Conservation (phyloP, 1,140 invertebrate genomes). For the Rhagoletis zephyria region DNA sequence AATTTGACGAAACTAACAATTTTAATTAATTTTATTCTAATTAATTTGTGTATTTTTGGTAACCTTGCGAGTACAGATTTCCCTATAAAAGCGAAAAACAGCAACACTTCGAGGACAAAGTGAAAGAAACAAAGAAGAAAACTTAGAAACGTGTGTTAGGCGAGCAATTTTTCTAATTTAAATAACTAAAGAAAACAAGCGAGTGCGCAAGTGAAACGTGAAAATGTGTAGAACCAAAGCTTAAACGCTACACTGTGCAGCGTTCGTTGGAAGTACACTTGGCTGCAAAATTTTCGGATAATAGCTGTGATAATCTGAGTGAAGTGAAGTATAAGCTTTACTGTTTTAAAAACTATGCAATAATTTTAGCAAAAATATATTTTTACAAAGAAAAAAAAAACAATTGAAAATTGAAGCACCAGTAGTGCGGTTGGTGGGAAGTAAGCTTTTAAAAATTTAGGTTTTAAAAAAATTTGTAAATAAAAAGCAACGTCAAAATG, state of each 20-base stretch:
- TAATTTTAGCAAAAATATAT: background rate
- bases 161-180: background rate
- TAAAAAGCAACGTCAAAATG: slow-evolving; percentile 59
- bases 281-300: background rate
- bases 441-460: background rate
- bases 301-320: slow-evolving; percentile 19
- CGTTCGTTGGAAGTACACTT: background rate
- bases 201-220: background rate
- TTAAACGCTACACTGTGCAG: slow-evolving; percentile 1
- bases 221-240: slow-evolving; percentile 39
- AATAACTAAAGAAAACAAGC: background rate
- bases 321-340: background rate
- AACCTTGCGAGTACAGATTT: background rate
- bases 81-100: background rate
- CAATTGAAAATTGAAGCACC: too few relatives aligned
- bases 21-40: background rate
- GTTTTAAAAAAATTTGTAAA: background rate
- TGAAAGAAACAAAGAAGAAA: background rate
- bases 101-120: background rate
- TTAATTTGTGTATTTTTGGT: slow-evolving; percentile 35
- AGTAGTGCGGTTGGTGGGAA: background rate
- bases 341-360: background rate
- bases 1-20: background rate
- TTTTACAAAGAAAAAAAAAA: slow-evolving; percentile 1
- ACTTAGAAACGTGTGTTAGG: background rate